Evolutionary conservation across 30 jellyfish, hydroid and myxozoan species (phyloP), one percentile per base, ranked within the genome.

Genomic region (Mastigias papua): DNA sequence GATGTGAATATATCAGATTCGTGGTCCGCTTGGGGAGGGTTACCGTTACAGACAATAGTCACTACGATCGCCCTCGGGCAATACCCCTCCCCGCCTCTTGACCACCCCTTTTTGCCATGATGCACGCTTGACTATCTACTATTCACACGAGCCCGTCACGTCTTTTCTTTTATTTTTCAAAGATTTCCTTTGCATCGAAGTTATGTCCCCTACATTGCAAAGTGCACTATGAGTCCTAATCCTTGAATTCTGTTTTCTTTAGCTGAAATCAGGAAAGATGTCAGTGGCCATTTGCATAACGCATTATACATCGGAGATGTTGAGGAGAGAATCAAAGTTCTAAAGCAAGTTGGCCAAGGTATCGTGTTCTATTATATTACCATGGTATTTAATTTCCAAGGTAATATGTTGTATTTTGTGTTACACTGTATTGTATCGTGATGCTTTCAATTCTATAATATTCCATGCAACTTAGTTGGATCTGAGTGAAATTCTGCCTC

Each of bases 271-370:
- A 96, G 98, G 22, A 94, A 94, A 66, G 98, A 94, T 61, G 98
- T 94, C 16, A 94, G 98, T 60, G 98, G 98, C 1, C 98, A 94
- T 27, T 58, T 94, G 80, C 98, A 94, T 85, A 94, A 94, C 71
- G 98, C 98, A 22, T 51, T 94, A 61, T 94, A 94, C 88, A 78
- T 82, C 50, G 98, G 98, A 15, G 98, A 94, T 65, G 92, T 94
- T 46, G 88, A 81, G 48, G 98, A 94, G 80, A 63, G 98, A 42
- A 89, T 94, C 58, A 94, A 94, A 71, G 98, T 94, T 19, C 51
- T 94, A 72, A 94, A 94, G 42, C 98, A 94, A 83, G 98, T 94
- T 75, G 98, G 98, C 13, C 98, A 94, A 89, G 98, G 98, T 94
- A n/a, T 46, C 13, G 60, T 46, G n/a, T n/a, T n/a, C n/a, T n/a